Evolutionary conservation across 2,113 vertebrate species (phyloP), one percentile per base, ranked within the genome.

Genomic region (Perccottus glenii): DNA sequence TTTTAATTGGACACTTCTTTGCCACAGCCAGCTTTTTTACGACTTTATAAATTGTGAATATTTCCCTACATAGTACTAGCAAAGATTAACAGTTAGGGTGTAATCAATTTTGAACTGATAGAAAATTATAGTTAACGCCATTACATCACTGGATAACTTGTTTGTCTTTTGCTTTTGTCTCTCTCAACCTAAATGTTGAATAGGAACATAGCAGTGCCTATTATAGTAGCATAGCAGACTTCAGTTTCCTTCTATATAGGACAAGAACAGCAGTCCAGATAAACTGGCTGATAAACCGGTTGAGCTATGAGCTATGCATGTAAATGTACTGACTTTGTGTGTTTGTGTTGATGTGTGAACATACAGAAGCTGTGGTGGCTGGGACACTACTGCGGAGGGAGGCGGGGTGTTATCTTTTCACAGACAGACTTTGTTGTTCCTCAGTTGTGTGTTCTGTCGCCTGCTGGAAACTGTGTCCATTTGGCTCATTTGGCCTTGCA

Each of bases 391-490:
- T 40, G 57, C 50, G 64, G 15, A 14, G 47, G 43, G 1, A 11
- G 44, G 55, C 51, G 33, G 52, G 36, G 67, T 82, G 76, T 83
- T 79, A 60, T 75, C 49, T 83, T 78, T 68, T 78, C 66, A 53
- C 64, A 73, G 64, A 85, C 67, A 82, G 81, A 88, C 62, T 84
- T 85, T 87, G 82, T 85, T 78, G 72, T 71, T 64, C 59, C 68
- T 15, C 44, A 67, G 74, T 67, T 58, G 11, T 74, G 73, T 0
- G 40, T 77, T 65, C n/a, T 7, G 36, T 64, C 5, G 43, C 73
- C 73, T 73, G 67, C 67, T 77, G 56, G 65, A 69, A 42, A 78
- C 64, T 4, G n/a, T 42, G 11, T 78, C 86, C 85, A 86, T 90
- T 85, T 83, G 81, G 67, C 6, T 14, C 67, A 65, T 61, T 51